phyloP scores from a whole-genome alignment of 2,888 invertebrate genomes.

The Limulus polyphemus region DNA sequence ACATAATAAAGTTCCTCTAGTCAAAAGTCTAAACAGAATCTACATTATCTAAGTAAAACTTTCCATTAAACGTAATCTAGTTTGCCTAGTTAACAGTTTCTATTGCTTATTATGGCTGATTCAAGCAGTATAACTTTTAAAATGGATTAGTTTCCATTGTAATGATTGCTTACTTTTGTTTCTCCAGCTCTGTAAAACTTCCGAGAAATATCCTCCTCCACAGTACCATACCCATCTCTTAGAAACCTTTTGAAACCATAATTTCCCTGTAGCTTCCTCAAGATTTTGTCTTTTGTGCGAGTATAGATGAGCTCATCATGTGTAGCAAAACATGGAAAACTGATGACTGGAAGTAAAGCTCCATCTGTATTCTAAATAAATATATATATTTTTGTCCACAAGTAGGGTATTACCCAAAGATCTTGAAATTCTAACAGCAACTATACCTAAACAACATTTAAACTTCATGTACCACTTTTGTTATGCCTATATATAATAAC shows the following conservation, averaged over 20 bases:
- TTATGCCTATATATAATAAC: too few relatives aligned
- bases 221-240: constrained; percentile 85
- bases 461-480: not conserved
- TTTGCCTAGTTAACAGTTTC: too few relatives aligned
- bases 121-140: too few relatives aligned
- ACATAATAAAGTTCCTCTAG: too few relatives aligned
- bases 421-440: too few relatives aligned
- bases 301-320: constrained; percentile 83
- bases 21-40: too few relatives aligned
- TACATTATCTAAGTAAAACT: too few relatives aligned
- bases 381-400: too few relatives aligned
- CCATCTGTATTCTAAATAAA: constrained; percentile 72
- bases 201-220: constrained; percentile 59
- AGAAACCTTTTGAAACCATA: constrained; percentile 90
- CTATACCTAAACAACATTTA: not conserved
- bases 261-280: constrained; percentile 66
- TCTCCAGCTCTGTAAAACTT: constrained; percentile 21
- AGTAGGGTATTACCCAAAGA: too few relatives aligned
- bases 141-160: too few relatives aligned
- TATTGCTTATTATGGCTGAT: too few relatives aligned
- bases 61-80: too few relatives aligned
- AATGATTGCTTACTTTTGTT: constrained; percentile 17
- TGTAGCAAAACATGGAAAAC: constrained; percentile 95
- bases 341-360: constrained; percentile 78
- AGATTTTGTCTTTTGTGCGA: constrained; percentile 70